Evolutionary conservation across 2,888 invertebrate genomes (phyloP), one percentile per base, ranked within the genome.

Genomic region (Syritta pipiens): DNA sequence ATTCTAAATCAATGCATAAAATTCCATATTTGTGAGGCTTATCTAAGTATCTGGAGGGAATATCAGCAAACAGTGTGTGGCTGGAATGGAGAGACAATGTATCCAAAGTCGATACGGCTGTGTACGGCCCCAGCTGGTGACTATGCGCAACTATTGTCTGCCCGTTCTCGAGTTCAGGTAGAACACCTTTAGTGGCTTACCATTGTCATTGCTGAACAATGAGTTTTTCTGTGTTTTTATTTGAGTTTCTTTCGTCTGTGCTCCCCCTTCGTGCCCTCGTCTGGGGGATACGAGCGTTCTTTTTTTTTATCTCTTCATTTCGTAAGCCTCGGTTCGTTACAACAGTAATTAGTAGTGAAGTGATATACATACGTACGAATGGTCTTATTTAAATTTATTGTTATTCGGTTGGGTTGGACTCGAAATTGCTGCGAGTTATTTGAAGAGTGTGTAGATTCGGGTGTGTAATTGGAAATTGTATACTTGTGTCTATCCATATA

Each of bases 301-400:
- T 46, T 37, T 48, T 76, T 69, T 69, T 76, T 71, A 76, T 76
- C 63, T 76, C 76, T 71, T 76, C 28, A 76, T 76, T 76, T 69
- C 60, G 68, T 75, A 62, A 49, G 55, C 62, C 55, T 62, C 24
- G 55, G 57, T 63, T 76, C 49, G 60, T 55, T 62, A 69, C 55
- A 63, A 57, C 44, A 51, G 71, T 76, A 76, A 76, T 76, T 76
- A 76, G 76, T 71, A 44, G 69, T 44, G 28, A 51, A 57, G 71
- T 76, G 62, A 69, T 71, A 60, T 63, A 28, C 35, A 37, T 55
- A 44, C 48, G 20, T 35, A 44, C 57, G 59, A 44, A 62, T 76
- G 69, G 62, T 69, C 24, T 62, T 51, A 42, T 62, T 60, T 67
- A 46, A 46, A 55, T 55, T 65, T 65, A 59, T 46, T 6, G 32